Evolutionary conservation across 2,888 invertebrate species (phyloP), one percentile per base, ranked within the genome.

Genomic region (Timema podura): DNA sequence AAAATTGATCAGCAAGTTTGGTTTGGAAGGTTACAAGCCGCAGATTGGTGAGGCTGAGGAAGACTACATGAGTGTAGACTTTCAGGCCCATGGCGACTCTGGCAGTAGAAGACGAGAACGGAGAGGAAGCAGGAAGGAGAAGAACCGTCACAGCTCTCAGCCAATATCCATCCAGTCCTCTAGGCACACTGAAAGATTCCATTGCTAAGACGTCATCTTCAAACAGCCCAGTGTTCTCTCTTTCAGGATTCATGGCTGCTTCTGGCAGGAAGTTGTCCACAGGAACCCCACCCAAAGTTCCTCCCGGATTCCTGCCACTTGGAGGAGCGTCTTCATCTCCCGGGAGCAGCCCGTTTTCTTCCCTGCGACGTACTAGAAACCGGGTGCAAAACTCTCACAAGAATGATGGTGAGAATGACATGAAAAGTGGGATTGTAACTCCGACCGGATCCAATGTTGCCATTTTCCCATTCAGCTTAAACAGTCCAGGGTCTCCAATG

Each of bases 401-500:
- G n/a, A n/a, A n/a, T n/a, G 70, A 65, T 49, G 74, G 72, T 15
- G 13, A 68, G 47, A 70, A 70, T 51, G 83, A 83, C 70, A 45
- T 67, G 44, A 67, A 49, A 3, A 72, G 72, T 69, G 82, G 81
- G 70, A 79, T 81, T 72, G 81, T 83, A 5, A 86, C 87, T 0
- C 86, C 86, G 0, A 86, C 86, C 2, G 87, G 88, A 64, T 87
- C 85, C 5, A 83, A 83, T 7, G 85, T 85, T 70, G 87, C 89
- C 0, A 86, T 90, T 72, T 90, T 90, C 79, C 89, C 90, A 1
- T 84, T 90, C 76, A 88, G 87, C 72, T 79, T 89, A 64, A 89
- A 89, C 78, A 88, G 89, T 74, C 89, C 89, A 0, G 85, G 86
- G 15, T 88, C 88, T 5, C 89, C 89, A 0, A 82, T 85, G 44